Evolutionary conservation across 2,113 vertebrate species (phyloP).

Genomic region (Corydoras sp.): DNA sequence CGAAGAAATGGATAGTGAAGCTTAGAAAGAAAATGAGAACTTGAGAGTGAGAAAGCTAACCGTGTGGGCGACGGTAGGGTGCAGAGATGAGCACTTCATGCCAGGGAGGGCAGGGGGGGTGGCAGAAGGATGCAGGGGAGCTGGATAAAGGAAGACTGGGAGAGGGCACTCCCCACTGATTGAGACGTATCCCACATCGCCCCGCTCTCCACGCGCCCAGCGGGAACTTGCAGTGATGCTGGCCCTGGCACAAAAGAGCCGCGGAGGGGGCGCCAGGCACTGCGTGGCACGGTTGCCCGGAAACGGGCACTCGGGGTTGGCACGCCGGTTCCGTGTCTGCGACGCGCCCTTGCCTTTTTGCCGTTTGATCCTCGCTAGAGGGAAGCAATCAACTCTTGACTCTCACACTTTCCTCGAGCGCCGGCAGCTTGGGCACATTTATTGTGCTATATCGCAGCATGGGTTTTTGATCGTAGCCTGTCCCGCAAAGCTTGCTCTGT

Average conservation of each 20-base stretch:
- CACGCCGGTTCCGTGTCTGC: conserved; percentile 52
- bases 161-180: conserved; percentile 72
- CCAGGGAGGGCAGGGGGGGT: conserved; percentile 12
- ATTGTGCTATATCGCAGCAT: background rate
- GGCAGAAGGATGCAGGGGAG: conserved; percentile 32
- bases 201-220: conserved; percentile 61
- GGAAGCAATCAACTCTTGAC: conserved; percentile 29
- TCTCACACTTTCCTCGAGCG: conserved; percentile 30
- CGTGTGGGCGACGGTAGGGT: conserved; percentile 28
- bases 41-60: conserved; percentile 8
- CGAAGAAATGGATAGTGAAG: conserved; percentile 30
- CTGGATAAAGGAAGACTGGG: conserved; percentile 35
- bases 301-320: conserved; percentile 62
- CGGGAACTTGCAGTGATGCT: conserved; percentile 70
- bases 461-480: conserved; percentile 36
- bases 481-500: conserved; percentile 24
- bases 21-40: conserved; percentile 33
- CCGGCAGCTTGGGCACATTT: background rate
- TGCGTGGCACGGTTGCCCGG: conserved; percentile 74
- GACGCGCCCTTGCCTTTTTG: conserved; percentile 31
- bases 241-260: conserved; percentile 69
- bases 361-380: conserved; percentile 38
- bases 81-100: conserved; percentile 31
- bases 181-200: conserved; percentile 81
- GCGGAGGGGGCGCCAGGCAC: conserved; percentile 48